phyloP scores from a whole-genome alignment of 2,797 vertebrate genomes.

The Spinus olivaceus region DNA sequence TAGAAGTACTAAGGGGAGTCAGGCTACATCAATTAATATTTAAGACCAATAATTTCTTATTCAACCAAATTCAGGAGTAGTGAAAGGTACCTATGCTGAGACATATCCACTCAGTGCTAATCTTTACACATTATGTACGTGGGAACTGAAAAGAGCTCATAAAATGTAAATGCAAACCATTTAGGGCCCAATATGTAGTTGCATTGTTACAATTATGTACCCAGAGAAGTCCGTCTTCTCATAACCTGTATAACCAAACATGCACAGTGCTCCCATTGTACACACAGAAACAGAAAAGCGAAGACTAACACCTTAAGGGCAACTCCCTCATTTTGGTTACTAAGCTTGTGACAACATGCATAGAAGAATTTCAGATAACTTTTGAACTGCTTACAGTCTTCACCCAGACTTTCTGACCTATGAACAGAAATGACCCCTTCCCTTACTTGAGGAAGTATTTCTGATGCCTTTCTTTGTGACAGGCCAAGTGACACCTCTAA shows the following conservation, averaged over 20 bases:
- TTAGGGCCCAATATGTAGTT: background rate
- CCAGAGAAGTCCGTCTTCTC: background rate
- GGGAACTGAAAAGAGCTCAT: conserved; percentile 57
- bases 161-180: conserved; percentile 23
- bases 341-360: background rate
- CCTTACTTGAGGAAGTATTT: background rate
- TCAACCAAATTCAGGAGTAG: conserved; percentile 7
- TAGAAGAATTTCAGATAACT: background rate
- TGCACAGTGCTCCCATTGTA: background rate
- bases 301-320: background rate
- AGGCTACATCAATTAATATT: conserved; percentile 75
- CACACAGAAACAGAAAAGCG: background rate
- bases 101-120: background rate
- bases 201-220: background rate
- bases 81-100: background rate
- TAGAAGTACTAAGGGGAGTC: conserved; percentile 71
- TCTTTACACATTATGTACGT: background rate
- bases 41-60: conserved; percentile 68
- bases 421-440: background rate
- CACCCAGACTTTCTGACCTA: background rate
- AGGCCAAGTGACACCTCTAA: background rate
- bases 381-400: background rate
- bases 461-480: background rate
- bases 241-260: background rate
- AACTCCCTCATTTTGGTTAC: background rate